Evolutionary conservation across 2,113 vertebrate genomes (phyloP), one percentile per base, ranked within the genome.

Genomic region (Carassius gibelio): DNA sequence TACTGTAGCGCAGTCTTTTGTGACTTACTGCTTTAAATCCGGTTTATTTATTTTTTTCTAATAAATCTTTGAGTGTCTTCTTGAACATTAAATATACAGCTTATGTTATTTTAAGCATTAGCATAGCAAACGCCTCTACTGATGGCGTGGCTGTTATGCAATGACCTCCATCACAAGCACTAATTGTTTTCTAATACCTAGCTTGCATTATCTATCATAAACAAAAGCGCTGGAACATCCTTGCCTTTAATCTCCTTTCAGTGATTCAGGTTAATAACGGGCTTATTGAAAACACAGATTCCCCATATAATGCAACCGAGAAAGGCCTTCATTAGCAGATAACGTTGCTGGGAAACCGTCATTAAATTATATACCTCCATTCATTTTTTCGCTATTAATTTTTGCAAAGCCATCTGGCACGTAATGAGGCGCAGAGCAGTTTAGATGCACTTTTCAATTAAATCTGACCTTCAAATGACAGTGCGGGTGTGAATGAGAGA

Each of bases 381-480:
- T 85, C n/a, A 88, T 89, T 89, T 82, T 81, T 69, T 82, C 10
- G 8, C 48, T 57, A 38, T 82, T 81, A 21, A 50, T 81, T 68
- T 69, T 59, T 68, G 72, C 34, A 75, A 78, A 87, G 75, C 83
- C 52, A 42, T 79, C 75, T 84, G 59, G 68, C 55, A 83, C 72
- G 81, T 86, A 81, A 64, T 72, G 85, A 85, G 78, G 86, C 84
- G 52, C 42, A 14, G 80, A 75, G 36, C 75, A 82, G 76, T 85
- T 85, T 76, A 83, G 88, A 81, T 82, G 86, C 86, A 87, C 88
- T 88, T 90, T 90, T 89, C 90, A 87, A 91, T 91, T 92, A 92
- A 81, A 62, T 79, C 78, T 90, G 89, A 92, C 91, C 91, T 90
- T 90, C 89, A 79, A 88, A 57, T 19, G 84, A 48, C 59, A 75